Evolutionary conservation across 2,113 vertebrate genomes (phyloP).

Genomic region (Anthoscopus minutus): DNA sequence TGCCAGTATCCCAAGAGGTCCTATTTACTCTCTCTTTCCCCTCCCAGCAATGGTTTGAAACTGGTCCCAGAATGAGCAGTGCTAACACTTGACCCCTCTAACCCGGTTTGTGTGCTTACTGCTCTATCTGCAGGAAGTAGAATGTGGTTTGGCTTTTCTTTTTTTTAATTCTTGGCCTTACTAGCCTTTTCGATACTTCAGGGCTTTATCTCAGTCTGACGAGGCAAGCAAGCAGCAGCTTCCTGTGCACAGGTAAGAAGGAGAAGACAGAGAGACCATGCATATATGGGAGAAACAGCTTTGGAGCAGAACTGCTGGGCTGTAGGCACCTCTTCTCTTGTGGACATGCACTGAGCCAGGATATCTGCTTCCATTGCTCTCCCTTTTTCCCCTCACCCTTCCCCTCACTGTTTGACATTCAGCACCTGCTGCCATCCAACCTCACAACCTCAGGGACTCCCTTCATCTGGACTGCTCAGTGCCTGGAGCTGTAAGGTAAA

Average conservation of each 20-base stretch:
- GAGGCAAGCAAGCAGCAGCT: conserved; percentile 29
- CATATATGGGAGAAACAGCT: background rate
- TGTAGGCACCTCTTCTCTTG: background rate
- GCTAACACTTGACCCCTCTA: conserved; percentile 41
- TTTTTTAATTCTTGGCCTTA: conserved; percentile 60
- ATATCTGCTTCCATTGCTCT: background rate
- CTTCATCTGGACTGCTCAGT: background rate
- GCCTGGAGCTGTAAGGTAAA: conserved; percentile 37
- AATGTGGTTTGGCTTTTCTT: conserved; percentile 63
- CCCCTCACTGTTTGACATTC: background rate
- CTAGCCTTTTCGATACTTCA: conserved; percentile 40
- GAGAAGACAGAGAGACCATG: background rate
- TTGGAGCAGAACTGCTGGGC: background rate
- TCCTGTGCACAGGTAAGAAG: conserved; percentile 62
- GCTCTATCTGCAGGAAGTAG: conserved; percentile 59
- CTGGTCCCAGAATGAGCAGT: background rate
- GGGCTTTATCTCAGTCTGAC: conserved; percentile 57
- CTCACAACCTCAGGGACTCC: background rate
- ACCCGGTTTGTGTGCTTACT: conserved; percentile 17
- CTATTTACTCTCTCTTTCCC: background rate
- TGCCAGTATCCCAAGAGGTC: background rate
- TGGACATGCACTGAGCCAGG: background rate
- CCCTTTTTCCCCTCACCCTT: fast-evolving
- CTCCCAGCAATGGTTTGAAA: background rate
- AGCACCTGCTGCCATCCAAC: background rate